Evolutionary conservation across 2,888 invertebrate species (phyloP), one percentile per base, ranked within the genome.

Genomic region (Cheilosia impressa): DNA sequence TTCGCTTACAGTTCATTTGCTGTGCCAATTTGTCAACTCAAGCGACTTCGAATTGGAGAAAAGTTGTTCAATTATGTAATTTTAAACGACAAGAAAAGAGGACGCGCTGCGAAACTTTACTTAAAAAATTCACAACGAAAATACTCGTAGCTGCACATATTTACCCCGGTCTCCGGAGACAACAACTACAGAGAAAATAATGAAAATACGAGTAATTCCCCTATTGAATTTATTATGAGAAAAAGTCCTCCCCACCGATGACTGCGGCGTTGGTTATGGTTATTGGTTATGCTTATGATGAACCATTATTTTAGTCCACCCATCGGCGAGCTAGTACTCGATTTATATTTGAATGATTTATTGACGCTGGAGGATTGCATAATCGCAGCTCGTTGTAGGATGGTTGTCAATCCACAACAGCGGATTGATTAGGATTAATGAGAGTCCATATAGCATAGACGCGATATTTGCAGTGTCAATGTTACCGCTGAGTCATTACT

Each of bases 321-420:
- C 7, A 45, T n/a, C 45, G 17, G 17, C 45, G n/a, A 43, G n/a
- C n/a, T 47, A n/a, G 22, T 55, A 69, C 55, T 71, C 47, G 52
- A 55, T 55, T 62, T 62, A 15, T 41, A 62, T 80, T 80, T 80
- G 80, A 53, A 73, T 80, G 66, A 80, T 79, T 79, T 79, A 79
- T 73, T 66, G 72, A 7, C 52, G 17, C 1, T 43, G 43, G 27
- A 4, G 6, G 52, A 27, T 55, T 47, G 50, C 71, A 60, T 41
- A 69, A 38, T 45, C 17, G 15, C 15, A n/a, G 17, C 2, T 2
- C 22, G 22, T 22, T 2, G 22, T 22, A 22, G n/a, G 43, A 41
- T 58, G 45, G 62, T 68, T 66, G 75, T 57, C 80, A 75, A 57
- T 75, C 62, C 47, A 2, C 13, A 19, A 6, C n/a, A 52, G 9